Evolutionary conservation across 2,113 vertebrate species (phyloP).

Genomic region (Bos indicus): DNA sequence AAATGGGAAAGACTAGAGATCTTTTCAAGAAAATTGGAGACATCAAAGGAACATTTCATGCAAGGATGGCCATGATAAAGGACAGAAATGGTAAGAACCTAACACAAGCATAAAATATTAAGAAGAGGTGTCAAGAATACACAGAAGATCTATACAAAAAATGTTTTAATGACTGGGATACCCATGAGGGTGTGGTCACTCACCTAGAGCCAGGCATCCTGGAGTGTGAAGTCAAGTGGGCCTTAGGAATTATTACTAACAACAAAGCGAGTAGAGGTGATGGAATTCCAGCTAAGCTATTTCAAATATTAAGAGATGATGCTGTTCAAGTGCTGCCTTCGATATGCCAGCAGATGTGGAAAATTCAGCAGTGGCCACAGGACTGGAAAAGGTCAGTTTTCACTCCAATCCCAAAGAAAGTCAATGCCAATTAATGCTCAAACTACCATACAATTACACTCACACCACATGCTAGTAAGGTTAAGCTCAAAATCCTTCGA

Average conservation of each 20-base stretch:
- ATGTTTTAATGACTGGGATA: not conserved
- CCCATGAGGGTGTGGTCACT: not conserved
- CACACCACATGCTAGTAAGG: not conserved
- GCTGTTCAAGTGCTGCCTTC: not conserved
- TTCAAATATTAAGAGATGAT: not conserved
- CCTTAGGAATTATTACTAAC: not conserved
- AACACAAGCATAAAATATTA: not conserved
- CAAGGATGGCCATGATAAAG: not conserved
- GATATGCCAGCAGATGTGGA: not conserved
- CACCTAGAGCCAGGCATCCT: not conserved
- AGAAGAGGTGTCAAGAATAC: not conserved
- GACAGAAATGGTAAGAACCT: not conserved
- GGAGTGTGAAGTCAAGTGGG: not conserved
- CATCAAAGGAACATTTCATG: not conserved
- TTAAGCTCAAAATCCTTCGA: not conserved
- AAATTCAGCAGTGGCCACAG: not conserved
- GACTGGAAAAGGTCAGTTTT: not conserved
- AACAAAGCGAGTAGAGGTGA: not conserved
- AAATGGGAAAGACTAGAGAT: not conserved
- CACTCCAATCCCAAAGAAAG: not conserved
- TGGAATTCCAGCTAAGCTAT: not conserved
- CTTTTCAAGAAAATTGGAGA: not conserved
- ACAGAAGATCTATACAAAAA: not conserved
- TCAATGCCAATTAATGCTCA: not conserved
- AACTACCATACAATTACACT: not conserved